Percentiles rank a stretch among this genome's conserved stretches.
phyloP scores from a whole-genome alignment of 2,797 vertebrate species.

The Pyrocephalus nanus region DNA sequence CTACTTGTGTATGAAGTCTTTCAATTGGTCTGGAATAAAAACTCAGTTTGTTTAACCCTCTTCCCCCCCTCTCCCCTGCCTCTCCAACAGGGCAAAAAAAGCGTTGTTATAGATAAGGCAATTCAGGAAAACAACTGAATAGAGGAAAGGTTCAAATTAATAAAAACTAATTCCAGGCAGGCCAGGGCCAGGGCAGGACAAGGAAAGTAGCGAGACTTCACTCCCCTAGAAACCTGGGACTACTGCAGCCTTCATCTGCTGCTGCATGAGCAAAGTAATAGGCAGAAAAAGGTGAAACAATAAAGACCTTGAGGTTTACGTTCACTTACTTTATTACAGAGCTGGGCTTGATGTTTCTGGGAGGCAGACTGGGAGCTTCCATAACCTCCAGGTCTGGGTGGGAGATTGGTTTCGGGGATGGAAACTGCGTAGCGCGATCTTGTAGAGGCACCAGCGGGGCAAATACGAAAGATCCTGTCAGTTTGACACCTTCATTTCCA shows the following conservation, averaged over 20 bases:
- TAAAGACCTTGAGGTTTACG: background rate
- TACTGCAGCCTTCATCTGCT: background rate
- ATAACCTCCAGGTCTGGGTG: background rate
- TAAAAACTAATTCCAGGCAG: background rate
- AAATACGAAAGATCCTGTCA: background rate
- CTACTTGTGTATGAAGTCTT: background rate
- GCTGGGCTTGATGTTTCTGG: constrained; percentile 71
- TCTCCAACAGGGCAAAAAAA: background rate
- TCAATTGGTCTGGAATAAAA: background rate
- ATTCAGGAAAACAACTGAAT: background rate
- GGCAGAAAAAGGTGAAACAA: background rate
- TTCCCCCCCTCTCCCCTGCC: fast-evolving
- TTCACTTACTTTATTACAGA: constrained; percentile 68
- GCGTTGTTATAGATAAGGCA: background rate
- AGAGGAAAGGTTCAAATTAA: background rate
- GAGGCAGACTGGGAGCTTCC: constrained; percentile 72
- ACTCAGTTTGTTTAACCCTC: background rate
- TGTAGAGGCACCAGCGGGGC: background rate
- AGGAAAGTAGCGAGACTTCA: background rate
- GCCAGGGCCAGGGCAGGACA: background rate
- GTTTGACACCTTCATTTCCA: constrained; percentile 14
- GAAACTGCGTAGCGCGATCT: constrained; percentile 3
- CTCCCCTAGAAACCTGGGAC: background rate
- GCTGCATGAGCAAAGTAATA: background rate
- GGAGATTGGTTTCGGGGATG: constrained; percentile 28